Evolutionary conservation across 2,113 vertebrate genomes (phyloP).

Genomic region (Labeo rohita): DNA sequence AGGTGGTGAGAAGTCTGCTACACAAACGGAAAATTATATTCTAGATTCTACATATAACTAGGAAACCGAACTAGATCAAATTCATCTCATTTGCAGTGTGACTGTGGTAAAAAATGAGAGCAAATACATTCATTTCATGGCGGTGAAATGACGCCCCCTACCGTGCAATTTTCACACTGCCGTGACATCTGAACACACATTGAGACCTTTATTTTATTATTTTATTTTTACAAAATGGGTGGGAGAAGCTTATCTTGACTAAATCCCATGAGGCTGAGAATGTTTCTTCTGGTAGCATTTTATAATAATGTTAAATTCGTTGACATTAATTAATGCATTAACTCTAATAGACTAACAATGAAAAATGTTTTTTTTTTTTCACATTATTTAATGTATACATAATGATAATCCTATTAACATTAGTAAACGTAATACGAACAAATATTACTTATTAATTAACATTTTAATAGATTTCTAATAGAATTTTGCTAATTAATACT

Average conservation of each 20-base stretch:
- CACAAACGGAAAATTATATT: neutral
- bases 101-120: neutral
- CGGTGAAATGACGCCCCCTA: conserved; percentile 22
- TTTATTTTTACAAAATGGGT: too few relatives aligned
- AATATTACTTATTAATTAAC: neutral
- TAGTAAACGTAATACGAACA: neutral
- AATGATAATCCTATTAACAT: neutral
- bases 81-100: neutral
- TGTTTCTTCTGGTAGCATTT: neutral
- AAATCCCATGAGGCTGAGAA: neutral
- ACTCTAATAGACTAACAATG: too few relatives aligned
- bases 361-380: neutral
- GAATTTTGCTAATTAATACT: neutral
- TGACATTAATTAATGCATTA: neutral
- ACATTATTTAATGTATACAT: neutral
- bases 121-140: neutral
- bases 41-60: too few relatives aligned
- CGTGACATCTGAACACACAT: neutral
- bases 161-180: neutral
- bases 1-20: neutral
- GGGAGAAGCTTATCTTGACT: neutral
- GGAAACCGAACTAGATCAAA: too few relatives aligned
- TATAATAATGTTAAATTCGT: neutral
- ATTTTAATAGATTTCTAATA: neutral
- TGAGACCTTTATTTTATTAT: neutral